These are phyloP conservation scores for Spodoptera exigua DNA, from an alignment of 2,888 invertebrate species.

Conservation along the genomic window DNA sequence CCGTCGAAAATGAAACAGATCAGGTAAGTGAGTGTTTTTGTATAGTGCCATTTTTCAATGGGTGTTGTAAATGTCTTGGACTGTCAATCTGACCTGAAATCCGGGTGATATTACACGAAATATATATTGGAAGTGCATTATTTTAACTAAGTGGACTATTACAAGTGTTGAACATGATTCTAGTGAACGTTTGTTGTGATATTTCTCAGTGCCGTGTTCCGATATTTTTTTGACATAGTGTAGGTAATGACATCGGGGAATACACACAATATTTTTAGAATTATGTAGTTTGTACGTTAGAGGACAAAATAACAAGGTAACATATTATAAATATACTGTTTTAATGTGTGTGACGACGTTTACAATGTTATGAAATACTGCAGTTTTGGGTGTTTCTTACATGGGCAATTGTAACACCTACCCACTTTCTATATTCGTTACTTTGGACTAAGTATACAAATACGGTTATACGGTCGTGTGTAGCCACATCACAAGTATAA, in stretches of 20 bases:
- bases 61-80: constrained; percentile 84
- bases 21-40: constrained; percentile 83
- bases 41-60: constrained; percentile 73
- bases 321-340: constrained; percentile 68
- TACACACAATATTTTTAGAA: constrained; percentile 88
- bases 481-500: background rate
- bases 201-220: constrained; percentile 51
- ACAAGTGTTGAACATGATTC: constrained; percentile 49
- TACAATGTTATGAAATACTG: constrained; percentile 58
- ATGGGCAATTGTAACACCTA: constrained; percentile 67
- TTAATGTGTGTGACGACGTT: constrained; percentile 55
- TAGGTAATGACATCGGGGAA: constrained; percentile 82
- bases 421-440: constrained; percentile 69
- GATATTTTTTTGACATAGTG: constrained; percentile 65
- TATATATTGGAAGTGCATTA: constrained; percentile 66
- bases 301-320: constrained; percentile 83
- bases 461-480: constrained; percentile 16
- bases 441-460: constrained; percentile 18
- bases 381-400: constrained; percentile 57
- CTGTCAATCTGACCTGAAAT: constrained; percentile 87
- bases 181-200: constrained; percentile 51
- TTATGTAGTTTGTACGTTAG: constrained; percentile 83
- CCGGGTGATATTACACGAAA: constrained; percentile 75
- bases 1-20: constrained; percentile 87
- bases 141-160: constrained; percentile 39